These are phyloP conservation scores for Arctopsyche grandis DNA, from an alignment of 1,140 invertebrate species.

Conservation along the genomic window DNA sequence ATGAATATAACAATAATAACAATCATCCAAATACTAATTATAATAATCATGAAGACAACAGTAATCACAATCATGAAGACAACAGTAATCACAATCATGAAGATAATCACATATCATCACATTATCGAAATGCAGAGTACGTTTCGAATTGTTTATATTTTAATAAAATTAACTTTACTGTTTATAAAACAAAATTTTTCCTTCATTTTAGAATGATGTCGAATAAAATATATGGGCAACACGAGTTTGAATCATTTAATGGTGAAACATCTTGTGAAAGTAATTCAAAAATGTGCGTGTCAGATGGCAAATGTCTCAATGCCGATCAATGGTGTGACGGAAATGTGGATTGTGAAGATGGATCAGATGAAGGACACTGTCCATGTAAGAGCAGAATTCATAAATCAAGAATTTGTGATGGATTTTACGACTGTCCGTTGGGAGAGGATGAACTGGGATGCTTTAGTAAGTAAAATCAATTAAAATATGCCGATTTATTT, in stretches of 20 bases:
- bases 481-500: too few species aligned
- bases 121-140: slow-evolving; percentile 47
- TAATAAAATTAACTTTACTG: slow-evolving; percentile 3
- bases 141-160: neutral
- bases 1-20: slow-evolving; percentile 44
- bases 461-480: slow-evolving; percentile 64
- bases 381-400: slow-evolving; percentile 75
- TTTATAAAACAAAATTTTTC: too few species aligned
- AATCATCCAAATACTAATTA: slow-evolving; percentile 11
- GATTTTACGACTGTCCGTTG: slow-evolving; percentile 79
- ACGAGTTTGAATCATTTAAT: slow-evolving; percentile 2
- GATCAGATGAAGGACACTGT: slow-evolving; percentile 82
- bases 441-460: slow-evolving; percentile 84
- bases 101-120: slow-evolving; percentile 48
- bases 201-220: slow-evolving; percentile 35
- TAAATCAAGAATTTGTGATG: slow-evolving; percentile 78
- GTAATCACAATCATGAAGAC: neutral
- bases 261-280: slow-evolving; percentile 57
- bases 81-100: too few species aligned
- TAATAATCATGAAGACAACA: slow-evolving; percentile 34
- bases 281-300: slow-evolving; percentile 58
- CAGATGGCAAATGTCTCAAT: slow-evolving; percentile 69
- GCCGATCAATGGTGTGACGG: slow-evolving; percentile 76
- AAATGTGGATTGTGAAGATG: slow-evolving; percentile 80
- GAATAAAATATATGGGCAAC: slow-evolving; percentile 47